Base-by-base conservation (phyloP, 2,888 invertebrate genomes). In the Gastrophysa polygoni region DNA sequence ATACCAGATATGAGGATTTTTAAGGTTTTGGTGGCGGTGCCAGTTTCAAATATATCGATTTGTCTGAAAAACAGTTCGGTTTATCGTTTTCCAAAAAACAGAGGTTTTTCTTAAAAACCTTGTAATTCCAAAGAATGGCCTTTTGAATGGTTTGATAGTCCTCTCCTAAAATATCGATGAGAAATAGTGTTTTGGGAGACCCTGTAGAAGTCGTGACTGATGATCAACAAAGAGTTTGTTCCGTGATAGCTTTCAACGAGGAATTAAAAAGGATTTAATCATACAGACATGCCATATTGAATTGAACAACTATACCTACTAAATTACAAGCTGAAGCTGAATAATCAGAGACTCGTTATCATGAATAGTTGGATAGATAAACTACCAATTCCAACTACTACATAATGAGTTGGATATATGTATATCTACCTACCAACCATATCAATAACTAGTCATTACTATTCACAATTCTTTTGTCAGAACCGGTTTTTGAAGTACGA, bases 361-460 rank as follows among this genome's bases (percentile, higher is more conserved):
- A 51, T 32, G 59, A 21, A 63, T 34, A 51, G 21, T 50, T 38
- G 55, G 56, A 59, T 59, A 14, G 38, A 55, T n/a, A n/a, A n/a
- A n/a, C n/a, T n/a, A n/a, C n/a, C n/a, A n/a, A 55, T 56, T 57
- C 51, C 38, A 51, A 63, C 59, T 59, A 59, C 56, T 59, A 56
- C 59, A 56, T 63, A 63, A 50, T 51, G 56, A 61, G 51, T 11
- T 47, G 47, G 57, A n/a, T n/a, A n/a, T n/a, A n/a, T n/a, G n/a
- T n/a, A n/a, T n/a, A n/a, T n/a, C n/a, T n/a, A n/a, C n/a, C n/a
- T n/a, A n/a, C n/a, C n/a, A n/a, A n/a, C n/a, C 29, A 50, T 43
- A 56, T 55, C 38, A 55, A 59, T 63, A 59, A 63, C 56, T 59
- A 47, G 46, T 59, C 24, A 58, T 59, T 28, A 58, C 28, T 38